These are phyloP conservation scores for Epinephelus lanceolatus DNA, from an alignment of 2,113 vertebrate species.

Conservation along the genomic window DNA sequence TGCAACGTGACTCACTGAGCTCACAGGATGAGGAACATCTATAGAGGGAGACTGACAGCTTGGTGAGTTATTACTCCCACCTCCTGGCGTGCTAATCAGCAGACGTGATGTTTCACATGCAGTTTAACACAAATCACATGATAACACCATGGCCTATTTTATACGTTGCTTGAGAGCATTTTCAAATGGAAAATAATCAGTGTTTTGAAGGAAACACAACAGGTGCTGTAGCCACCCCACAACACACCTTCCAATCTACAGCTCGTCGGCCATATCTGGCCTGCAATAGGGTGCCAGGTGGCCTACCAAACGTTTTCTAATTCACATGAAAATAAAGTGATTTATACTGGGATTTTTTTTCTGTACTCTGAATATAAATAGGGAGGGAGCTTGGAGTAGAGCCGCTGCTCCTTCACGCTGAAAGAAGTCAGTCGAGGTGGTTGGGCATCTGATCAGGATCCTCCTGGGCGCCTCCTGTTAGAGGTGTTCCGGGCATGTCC, in stretches of 20 bases:
- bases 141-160: neutral
- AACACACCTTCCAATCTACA: neutral
- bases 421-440: no score
- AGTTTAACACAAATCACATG: constrained; percentile 24
- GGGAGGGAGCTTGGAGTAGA: no score
- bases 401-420: no score
- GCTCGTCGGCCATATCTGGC: no score
- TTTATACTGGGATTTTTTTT: no score
- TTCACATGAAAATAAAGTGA: no score
- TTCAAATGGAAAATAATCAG: neutral
- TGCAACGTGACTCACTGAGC: constrained; percentile 67
- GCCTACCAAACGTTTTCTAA: no score
- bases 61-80: constrained; percentile 10
- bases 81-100: constrained; percentile 24
- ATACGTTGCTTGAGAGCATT: neutral
- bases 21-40: constrained; percentile 34
- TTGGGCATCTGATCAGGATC: no score
- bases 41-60: constrained; percentile 13
- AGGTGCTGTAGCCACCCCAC: neutral
- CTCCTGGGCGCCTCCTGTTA: no score
- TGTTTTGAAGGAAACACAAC: constrained; percentile 2
- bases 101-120: constrained; percentile 18
- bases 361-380: no score
- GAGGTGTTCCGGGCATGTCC: no score
- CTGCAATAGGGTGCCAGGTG: no score